Evolutionary conservation across 2,113 vertebrate species (phyloP).

Genomic region (Lagopus leucura): DNA sequence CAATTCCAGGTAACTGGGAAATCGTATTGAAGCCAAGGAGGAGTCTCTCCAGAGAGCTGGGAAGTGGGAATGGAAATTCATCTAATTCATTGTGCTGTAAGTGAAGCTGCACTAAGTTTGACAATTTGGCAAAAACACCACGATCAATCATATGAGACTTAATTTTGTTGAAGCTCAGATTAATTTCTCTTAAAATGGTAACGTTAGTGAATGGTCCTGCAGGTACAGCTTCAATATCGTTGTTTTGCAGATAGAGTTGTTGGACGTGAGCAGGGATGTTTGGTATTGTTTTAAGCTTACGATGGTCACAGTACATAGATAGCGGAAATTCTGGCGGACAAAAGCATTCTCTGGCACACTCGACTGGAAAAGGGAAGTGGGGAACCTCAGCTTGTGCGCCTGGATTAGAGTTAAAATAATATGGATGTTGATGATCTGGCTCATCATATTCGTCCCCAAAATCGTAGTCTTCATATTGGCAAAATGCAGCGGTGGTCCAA

Average conservation of each 20-base stretch:
- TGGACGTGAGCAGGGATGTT: conserved; percentile 78
- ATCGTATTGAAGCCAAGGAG: conserved; percentile 82
- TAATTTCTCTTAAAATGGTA: conserved; percentile 81
- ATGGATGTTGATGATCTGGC: conserved; percentile 54
- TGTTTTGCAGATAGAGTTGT: conserved; percentile 83
- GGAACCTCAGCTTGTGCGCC: conserved; percentile 46
- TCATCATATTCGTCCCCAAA: conserved; percentile 78
- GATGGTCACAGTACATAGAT: conserved; percentile 85
- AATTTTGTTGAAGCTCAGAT: conserved; percentile 84
- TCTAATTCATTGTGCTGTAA: conserved; percentile 82
- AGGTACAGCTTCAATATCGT: conserved; percentile 81
- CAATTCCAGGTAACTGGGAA: conserved; percentile 68
- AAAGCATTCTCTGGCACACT: conserved; percentile 82
- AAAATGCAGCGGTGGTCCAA: conserved; percentile 60
- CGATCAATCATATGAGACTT: conserved; percentile 78
- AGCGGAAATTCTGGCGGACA: conserved; percentile 78
- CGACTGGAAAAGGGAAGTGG: conserved; percentile 17
- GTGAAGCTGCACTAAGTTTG: conserved; percentile 79
- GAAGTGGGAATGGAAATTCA: conserved; percentile 81
- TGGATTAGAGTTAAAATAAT: conserved; percentile 66
- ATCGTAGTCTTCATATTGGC: conserved; percentile 78
- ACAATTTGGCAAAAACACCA: conserved; percentile 77
- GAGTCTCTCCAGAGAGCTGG: conserved; percentile 81
- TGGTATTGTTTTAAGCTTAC: conserved; percentile 80
- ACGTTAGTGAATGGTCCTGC: conserved; percentile 78